Conservation (phyloP, 1,140 invertebrate species). For the Drosophila burlai region DNA sequence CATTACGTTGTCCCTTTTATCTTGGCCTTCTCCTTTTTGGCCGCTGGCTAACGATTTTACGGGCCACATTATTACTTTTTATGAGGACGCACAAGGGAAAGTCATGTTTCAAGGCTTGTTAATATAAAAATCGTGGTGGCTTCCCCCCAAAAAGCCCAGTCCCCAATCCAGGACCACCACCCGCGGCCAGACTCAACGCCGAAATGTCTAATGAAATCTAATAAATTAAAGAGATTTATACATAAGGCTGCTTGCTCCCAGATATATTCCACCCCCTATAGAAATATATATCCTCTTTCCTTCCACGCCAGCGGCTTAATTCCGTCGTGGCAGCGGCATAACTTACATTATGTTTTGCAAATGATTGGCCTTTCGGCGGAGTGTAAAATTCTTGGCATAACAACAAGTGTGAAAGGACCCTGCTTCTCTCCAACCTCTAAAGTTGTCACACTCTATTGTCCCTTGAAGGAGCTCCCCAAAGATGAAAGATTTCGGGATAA, state of each 20-base stretch:
- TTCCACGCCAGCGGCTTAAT: constrained; percentile 42
- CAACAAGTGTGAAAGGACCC: constrained; percentile 53
- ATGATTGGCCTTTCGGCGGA: constrained; percentile 59
- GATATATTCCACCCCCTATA: background rate
- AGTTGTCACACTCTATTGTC: constrained; percentile 63
- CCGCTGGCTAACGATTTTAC: constrained; percentile 61
- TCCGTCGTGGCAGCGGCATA: constrained; percentile 49
- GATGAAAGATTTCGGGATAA: constrained; percentile 38
- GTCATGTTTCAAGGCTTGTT: constrained; percentile 71
- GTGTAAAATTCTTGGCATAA: constrained; percentile 50
- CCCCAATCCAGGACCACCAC: constrained; percentile 14
- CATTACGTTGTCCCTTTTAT: constrained; percentile 26
- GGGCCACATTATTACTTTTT: constrained; percentile 77
- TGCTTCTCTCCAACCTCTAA: constrained; percentile 7
- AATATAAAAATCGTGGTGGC: constrained; percentile 66
- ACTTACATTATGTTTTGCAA: constrained; percentile 57
- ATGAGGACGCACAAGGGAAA: constrained; percentile 37
- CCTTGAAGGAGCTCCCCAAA: constrained; percentile 3
- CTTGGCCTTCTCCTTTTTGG: constrained; percentile 41
- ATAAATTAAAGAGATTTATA: constrained; percentile 83
- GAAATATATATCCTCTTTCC: background rate
- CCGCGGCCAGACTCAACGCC: constrained; percentile 61
- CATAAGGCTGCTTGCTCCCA: constrained; percentile 51
- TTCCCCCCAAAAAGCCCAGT: background rate
- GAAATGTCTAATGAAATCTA: constrained; percentile 79